Base-by-base conservation (phyloP, 2,113 vertebrate species). In the Irena cyanogastra region DNA sequence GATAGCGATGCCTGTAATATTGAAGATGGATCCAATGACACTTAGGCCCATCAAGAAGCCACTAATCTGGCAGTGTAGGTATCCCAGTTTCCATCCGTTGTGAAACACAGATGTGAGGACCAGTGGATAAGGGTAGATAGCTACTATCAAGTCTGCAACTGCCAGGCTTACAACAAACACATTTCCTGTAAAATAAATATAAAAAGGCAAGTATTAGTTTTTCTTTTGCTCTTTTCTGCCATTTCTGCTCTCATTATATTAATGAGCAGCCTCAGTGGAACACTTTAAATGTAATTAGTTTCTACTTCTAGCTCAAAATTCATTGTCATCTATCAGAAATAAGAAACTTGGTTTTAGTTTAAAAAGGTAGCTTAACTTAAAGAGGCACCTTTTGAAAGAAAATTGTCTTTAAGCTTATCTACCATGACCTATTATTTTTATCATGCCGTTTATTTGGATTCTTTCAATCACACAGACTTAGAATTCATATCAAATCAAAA, bases 41-140 rank as follows among this genome's bases (percentile, higher is more conserved):
- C 99, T 99, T 94, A 99, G 82, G 39, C 99, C 99, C 99, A 99
- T 99, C 74, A 99, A 96, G 97, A 99, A 99, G 66, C 98, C 99
- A 44, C 99, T 99, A 93, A 99, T 97, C 95, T 99, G 99, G 97
- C 99, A 99, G 95, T 99, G 99, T 53, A 98, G 94, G 37, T 98
- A 98, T 59, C 99, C 99, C 95, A 99, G 97, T 94, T 98, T 98
- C 99, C 99, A 99, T 89, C 99, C 99, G 10, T 99, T 98, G 96
- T 98, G 98, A 97, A 99, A 98, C 89, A 99, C 98, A 79, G 99
- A 99, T 37, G 97, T 98, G 94, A 99, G 98, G 85, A 99, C 99
- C 97, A 99, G 97, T 9, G 99, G 99, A 90, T 99, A 99, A 0
- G 99, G 99, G 91, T 99, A 99, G 92, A 99, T 98, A 39, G 99